Conservation (phyloP, 2,888 invertebrate genomes). For the Tholera decimalis region DNA sequence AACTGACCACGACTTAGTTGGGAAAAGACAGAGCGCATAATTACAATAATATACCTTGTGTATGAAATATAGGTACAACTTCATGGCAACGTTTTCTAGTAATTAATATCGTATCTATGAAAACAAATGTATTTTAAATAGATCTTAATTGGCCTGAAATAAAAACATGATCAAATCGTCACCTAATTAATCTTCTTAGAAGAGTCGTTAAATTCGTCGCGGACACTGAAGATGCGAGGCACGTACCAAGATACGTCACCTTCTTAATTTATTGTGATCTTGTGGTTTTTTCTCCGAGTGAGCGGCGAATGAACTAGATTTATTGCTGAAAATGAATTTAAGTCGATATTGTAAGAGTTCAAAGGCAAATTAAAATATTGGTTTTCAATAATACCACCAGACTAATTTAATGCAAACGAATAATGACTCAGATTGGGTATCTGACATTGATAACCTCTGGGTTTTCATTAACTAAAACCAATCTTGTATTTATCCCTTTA, state of each 20-base stretch:
- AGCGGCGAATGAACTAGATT: slow-evolving; percentile 32
- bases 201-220: slow-evolving; percentile 33
- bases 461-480: too few species aligned
- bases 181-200: slow-evolving; percentile 45
- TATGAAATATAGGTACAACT: too few species aligned
- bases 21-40: too few species aligned
- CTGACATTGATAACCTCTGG: neutral
- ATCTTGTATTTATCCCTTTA: too few species aligned
- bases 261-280: slow-evolving; percentile 49
- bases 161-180: slow-evolving; percentile 30
- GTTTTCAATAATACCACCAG: neutral
- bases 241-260: slow-evolving; percentile 37
- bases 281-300: slow-evolving; percentile 8
- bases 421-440: neutral
- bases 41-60: too few species aligned
- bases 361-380: neutral
- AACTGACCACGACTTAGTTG: too few species aligned
- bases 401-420: neutral
- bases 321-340: slow-evolving; percentile 27
- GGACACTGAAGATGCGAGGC: slow-evolving; percentile 20
- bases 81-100: too few species aligned
- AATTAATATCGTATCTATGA: neutral
- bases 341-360: slow-evolving; percentile 2
- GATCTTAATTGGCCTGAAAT: slow-evolving; percentile 6
- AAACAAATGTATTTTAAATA: slow-evolving; percentile 10